A percentile compares a stretch with the other conserved stretches of the same genome.
Evolutionary conservation across 2,888 invertebrate genomes (phyloP).

Genomic region (Entomobrya multifasciata): DNA sequence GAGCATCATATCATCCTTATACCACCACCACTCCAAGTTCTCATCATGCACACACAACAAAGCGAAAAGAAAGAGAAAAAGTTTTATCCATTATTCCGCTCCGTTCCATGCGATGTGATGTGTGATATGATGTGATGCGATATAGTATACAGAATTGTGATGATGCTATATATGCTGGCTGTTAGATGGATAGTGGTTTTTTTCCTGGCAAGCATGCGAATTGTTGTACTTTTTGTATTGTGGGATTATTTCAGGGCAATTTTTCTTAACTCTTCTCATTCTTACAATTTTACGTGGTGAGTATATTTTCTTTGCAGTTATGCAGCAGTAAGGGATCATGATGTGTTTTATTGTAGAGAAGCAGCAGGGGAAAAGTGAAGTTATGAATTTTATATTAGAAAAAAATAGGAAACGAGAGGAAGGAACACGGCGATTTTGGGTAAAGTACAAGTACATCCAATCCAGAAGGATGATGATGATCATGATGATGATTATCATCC

Average conservation of each 20-base stretch:
- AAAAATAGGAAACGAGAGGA: neutral
- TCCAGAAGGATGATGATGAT: too few relatives aligned
- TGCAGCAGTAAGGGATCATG: neutral
- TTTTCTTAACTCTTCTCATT: neutral
- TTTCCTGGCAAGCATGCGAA: neutral
- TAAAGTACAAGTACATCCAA: too few relatives aligned
- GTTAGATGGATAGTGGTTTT: neutral
- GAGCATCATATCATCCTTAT: neutral
- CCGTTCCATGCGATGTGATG: neutral
- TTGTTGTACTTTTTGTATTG: neutral
- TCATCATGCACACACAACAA: too few relatives aligned
- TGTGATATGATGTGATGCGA: too few relatives aligned
- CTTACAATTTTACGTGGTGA: neutral
- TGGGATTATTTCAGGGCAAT: neutral
- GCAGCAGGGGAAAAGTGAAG: neutral
- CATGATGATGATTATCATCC: too few relatives aligned
- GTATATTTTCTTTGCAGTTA: too few relatives aligned
- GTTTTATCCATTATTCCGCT: constrained; percentile 13
- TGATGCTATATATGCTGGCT: neutral
- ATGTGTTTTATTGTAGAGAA: neutral
- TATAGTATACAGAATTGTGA: neutral
- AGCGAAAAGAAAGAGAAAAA: neutral
- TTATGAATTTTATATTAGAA: constrained; percentile 3
- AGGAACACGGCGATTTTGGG: neutral
- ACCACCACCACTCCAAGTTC: too few relatives aligned